Evolutionary conservation across 1,140 invertebrate genomes (phyloP), one percentile per base, ranked within the genome.

Genomic region (Ephestia elutella): DNA sequence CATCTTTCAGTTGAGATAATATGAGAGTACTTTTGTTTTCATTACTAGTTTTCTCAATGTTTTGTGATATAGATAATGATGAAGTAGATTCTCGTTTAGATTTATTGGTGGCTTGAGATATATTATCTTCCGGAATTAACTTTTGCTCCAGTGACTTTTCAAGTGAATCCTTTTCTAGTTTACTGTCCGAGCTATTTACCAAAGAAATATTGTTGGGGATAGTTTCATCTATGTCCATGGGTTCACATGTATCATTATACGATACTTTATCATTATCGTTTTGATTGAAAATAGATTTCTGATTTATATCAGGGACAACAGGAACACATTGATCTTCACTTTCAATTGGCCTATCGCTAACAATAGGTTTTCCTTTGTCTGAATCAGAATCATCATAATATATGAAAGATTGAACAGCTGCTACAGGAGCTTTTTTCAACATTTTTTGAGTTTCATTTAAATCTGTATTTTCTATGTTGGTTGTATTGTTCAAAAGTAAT

Each of bases 211-310:
- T 77, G 51, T 74, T 78, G 44, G 73, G 79, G 19, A 86, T 66
- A 51, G 78, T 82, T 72, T 80, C 78, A 72, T 86, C 83, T 65
- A 85, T 59, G 63, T 86, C 85, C 82, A 87, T 87, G 19, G 82
- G 81, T 71, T 87, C 84, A 74, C 71, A 77, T 44, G 68, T 71
- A 28, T 71, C 56, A 69, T 73, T 68, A 56, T 19, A 9, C 2
- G 38, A 15, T 17, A 15, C 13, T 15, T 7, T 44, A n/a, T n/a
- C 15, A 35, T 35, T 35, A 5, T 25, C 21, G 1, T 32, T 32
- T 32, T 32, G 30, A 32, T 32, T 11, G 9, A 32, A 32, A 32
- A 32, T 32, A 1, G 30, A 32, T 32, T 32, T 32, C 30, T n/a
- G 38, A 44, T 44, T 44, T n/a, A 44, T 44, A 15, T 44, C 38